Evolutionary conservation across 2,797 vertebrate species (phyloP), one percentile per base, ranked within the genome.

Genomic region (Tokudaia muenninki): DNA sequence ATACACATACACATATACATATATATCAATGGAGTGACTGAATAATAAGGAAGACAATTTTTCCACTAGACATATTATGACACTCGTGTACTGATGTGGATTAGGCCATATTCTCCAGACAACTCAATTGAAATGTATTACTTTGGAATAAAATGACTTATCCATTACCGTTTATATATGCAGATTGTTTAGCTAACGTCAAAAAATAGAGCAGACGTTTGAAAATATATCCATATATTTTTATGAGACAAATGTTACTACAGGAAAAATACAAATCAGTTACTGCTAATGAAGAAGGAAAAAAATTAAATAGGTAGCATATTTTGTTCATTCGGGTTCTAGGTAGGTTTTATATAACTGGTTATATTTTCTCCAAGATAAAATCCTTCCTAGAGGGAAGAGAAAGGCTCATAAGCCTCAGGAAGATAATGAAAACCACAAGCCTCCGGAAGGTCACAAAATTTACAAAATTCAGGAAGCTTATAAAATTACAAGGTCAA

Each of bases 51-150:
- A 57, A 83, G 14, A 44, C 8, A 63, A 19, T 31, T 63, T 1
- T 63, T 14, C 13, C 17, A 44, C 8, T 31, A 63, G 59, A 31
- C 81, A 63, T 63, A 31, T 47, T 31, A 34, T 63, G 37, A 50
- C 41, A 89, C 55, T 61, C 87, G 67, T 80, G 31, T 10, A 21
- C 34, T 44, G 12, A 78, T 1, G 3, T 41, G 16, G 41, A 75
- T 75, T 90, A 84, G 82, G 9, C 3, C 29, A 61, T 9, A 5
- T 34, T 87, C 19, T 93, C 78, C 59, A 84, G 13, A 87, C 95
- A 95, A 88, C 17, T 13, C 70, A n/a, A 57, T 44, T 92, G 5
- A 65, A 95, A 91, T 82, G 50, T 16, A 67, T 92, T 87, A 55
- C 6, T 13, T 81, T 29, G n/a, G 80, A 41, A 47, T 7, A 81